Evolutionary conservation across 2,797 vertebrate genomes (phyloP), one percentile per base, ranked within the genome.

Genomic region (Acanthis flammea): DNA sequence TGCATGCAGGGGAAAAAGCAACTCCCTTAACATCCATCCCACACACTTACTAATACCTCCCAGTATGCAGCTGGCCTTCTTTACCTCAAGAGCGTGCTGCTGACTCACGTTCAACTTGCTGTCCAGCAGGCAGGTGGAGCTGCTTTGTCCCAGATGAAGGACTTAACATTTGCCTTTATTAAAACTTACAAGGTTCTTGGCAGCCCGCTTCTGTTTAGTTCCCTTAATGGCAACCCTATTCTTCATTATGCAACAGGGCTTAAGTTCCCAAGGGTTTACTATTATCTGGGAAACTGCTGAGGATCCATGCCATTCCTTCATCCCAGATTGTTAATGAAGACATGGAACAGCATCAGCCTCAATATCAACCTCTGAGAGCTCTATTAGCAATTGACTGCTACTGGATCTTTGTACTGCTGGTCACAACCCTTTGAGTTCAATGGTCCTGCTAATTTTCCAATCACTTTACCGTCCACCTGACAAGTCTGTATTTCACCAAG

Each of bases 401-500:
- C 62, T 47, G 42, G 37, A 60, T 65, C 57, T 60, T 37, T 35
- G 39, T 22, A 37, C 30, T 44, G 33, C 57, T 45, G 23, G 72
- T 42, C 57, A 76, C 31, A 70, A 71, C 10, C 19, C 79, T 54
- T 11, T 57, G 45, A 92, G 57, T 28, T 33, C 57, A 73, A 7
- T 1, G 7, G 60, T 57, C 37, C 53, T 2, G 0, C 48, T 55
- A 19, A 66, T 80, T 61, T 77, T 88, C 27, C 37, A 83, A 1
- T 19, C 45, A 53, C 37, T 60, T 66, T 10, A 84, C 0, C 2
- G 67, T 35, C 33, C 41, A 67, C 28, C 27, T 44, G 66, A 54
- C 6, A 4, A 70, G 35, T 39, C 28, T 0, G 0, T 48, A 71
- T 53, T 67, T 74, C 11, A 16, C 19, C 60, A 50, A 7, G 6